Evolutionary conservation across 2,888 invertebrate genomes (phyloP).

Genomic region (Rhabditophanes sp.): DNA sequence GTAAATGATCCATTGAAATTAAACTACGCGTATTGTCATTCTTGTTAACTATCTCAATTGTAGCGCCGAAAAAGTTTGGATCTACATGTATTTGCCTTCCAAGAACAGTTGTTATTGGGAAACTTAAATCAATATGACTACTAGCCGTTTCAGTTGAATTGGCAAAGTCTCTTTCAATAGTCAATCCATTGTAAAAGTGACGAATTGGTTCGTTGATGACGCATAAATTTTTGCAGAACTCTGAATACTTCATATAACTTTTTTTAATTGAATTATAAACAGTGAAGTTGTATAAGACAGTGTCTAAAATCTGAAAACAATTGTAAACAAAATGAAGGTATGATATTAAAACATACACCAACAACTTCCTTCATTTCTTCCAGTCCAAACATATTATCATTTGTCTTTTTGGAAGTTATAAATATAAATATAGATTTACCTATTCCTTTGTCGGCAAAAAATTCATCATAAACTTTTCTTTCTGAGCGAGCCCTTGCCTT

Average conservation of each 20-base stretch:
- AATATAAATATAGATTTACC: too few relatives aligned
- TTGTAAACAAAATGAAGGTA: constrained; percentile 1
- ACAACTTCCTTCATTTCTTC: constrained; percentile 31
- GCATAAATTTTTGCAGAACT: constrained; percentile 38
- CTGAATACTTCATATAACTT: constrained; percentile 19
- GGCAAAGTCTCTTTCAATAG: constrained; percentile 26
- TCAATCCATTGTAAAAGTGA: constrained; percentile 34
- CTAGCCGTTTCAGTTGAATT: constrained; percentile 9
- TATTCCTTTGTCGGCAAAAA: not conserved
- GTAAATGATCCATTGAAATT: constrained; percentile 5
- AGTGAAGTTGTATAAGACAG: constrained; percentile 24
- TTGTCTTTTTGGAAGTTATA: too few relatives aligned
- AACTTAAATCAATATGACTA: constrained; percentile 23
- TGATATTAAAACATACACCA: constrained; percentile 10
- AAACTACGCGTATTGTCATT: constrained; percentile 1
- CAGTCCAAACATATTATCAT: too few relatives aligned
- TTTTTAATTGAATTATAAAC: constrained; percentile 10
- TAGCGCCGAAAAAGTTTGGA: constrained; percentile 41
- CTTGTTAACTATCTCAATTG: constrained; percentile 12
- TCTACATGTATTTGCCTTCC: constrained; percentile 39
- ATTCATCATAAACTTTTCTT: not conserved
- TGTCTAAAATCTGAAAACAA: constrained; percentile 25
- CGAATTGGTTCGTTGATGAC: constrained; percentile 39
- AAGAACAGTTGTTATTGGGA: constrained; percentile 38
- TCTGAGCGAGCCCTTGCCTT: constrained; percentile 24